A percentile compares a stretch with the other conserved stretches of the same genome.
phyloP scores from a whole-genome alignment of 2,113 vertebrate species.

The Hippocampus comes region DNA sequence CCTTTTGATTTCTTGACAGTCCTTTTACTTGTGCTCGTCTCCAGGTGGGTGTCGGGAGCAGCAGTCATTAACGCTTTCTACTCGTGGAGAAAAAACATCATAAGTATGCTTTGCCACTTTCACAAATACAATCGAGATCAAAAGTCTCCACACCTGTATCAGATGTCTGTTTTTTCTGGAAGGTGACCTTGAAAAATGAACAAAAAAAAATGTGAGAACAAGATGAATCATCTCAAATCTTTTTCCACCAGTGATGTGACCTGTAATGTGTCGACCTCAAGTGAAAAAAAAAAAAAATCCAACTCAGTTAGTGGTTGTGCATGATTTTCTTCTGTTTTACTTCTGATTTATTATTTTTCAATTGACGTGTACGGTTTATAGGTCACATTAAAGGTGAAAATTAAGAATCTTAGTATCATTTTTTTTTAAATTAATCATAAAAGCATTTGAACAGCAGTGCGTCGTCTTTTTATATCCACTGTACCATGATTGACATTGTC shows the following conservation, averaged over 20 bases:
- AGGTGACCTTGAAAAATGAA: background rate
- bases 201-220: background rate
- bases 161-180: background rate
- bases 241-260: background rate
- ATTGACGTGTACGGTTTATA: background rate
- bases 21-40: conserved; percentile 9
- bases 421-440: background rate
- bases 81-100: conserved; percentile 90
- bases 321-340: background rate
- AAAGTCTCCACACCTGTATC: background rate
- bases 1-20: too few relatives aligned
- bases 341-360: background rate
- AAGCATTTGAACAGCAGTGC: background rate
- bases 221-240: background rate
- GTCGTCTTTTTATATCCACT: background rate
- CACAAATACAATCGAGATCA: background rate
- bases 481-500: background rate
- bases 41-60: conserved; percentile 93
- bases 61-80: conserved; percentile 97
- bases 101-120: conserved; percentile 76
- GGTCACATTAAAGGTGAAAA: background rate
- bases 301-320: too few relatives aligned
- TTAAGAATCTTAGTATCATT: background rate
- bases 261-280: background rate
- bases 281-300: background rate